Conservation (phyloP, 2,113 vertebrate species). For the Dicentrarchus labrax region DNA sequence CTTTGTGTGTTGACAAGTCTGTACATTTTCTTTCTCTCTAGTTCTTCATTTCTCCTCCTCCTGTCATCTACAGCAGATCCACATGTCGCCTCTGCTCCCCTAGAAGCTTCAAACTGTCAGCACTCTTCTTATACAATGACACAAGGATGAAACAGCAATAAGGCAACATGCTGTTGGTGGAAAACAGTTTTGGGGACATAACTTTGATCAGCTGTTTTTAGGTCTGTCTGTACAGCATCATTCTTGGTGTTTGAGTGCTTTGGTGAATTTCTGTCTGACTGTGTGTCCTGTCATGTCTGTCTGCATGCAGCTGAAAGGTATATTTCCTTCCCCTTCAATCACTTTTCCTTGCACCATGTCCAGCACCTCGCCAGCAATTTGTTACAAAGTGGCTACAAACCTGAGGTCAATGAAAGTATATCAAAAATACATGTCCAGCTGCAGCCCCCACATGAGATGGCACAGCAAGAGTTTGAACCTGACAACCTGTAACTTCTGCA, state of each 20-base stretch:
- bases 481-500: constrained; percentile 24
- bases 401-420: not conserved
- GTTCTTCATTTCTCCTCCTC: constrained; percentile 26
- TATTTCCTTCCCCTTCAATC: not conserved
- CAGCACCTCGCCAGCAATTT: not conserved
- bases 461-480: constrained; percentile 7
- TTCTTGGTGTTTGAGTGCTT: constrained; percentile 8
- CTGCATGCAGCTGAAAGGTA: not conserved
- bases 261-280: not conserved
- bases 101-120: constrained; percentile 52
- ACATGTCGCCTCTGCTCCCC: constrained; percentile 21
- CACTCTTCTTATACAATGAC: constrained; percentile 36
- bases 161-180: constrained; percentile 37
- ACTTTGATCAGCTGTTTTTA: constrained; percentile 18
- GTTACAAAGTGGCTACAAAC: not conserved
- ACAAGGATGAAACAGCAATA: constrained; percentile 41
- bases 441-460: not conserved
- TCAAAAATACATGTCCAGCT: not conserved
- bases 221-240: not conserved
- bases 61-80: constrained; percentile 42
- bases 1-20: not conserved
- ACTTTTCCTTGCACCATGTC: not conserved
- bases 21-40: not conserved
- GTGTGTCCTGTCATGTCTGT: not conserved
- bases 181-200: not conserved